A percentile compares a stretch with the other conserved stretches of the same genome.
Evolutionary conservation across 2,113 vertebrate genomes (phyloP).

Genomic region (Balaeniceps rex): DNA sequence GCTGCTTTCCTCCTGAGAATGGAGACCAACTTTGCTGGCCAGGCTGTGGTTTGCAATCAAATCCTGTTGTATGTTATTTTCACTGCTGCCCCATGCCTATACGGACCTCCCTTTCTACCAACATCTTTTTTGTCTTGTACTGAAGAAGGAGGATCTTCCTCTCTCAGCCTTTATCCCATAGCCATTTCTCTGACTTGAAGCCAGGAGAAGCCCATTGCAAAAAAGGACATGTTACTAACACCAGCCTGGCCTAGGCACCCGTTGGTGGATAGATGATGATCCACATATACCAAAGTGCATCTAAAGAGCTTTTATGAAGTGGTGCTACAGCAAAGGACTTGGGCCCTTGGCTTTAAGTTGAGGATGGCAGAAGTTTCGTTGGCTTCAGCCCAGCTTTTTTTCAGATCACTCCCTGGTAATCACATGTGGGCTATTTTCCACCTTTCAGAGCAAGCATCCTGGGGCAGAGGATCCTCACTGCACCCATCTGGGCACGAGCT

Average conservation of each 20-base stretch:
- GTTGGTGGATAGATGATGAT: accelerated
- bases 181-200: neutral
- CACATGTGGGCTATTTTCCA: neutral
- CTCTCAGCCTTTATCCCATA: neutral
- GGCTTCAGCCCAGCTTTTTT: neutral
- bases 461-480: neutral
- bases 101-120: neutral
- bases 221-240: neutral
- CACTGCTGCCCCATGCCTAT: neutral
- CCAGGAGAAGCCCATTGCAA: neutral
- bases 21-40: neutral
- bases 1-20: neutral
- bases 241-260: neutral
- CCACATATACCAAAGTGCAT: neutral
- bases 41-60: neutral
- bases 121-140: neutral
- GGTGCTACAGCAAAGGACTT: neutral
- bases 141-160: neutral
- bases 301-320: neutral
- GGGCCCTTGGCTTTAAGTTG: neutral
- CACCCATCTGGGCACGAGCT: accelerated
- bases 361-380: neutral
- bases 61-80: neutral
- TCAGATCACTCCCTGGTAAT: neutral
- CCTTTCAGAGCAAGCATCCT: neutral